Base-by-base conservation (phyloP, 1,140 invertebrate species). In the Drosophila eugracilis region DNA sequence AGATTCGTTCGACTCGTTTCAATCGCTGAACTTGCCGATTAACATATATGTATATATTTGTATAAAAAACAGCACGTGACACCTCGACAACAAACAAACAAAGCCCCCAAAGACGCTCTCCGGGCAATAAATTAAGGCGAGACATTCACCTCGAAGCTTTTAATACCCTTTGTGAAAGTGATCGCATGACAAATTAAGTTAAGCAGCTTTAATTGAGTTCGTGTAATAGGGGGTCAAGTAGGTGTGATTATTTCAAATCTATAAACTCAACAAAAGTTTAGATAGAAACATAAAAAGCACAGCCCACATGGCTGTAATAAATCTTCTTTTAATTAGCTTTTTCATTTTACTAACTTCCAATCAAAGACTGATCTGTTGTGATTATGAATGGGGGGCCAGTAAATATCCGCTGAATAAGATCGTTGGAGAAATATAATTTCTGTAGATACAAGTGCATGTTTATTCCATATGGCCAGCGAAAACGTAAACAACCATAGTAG, bases 51-150 rank as follows among this genome's bases (percentile, higher is more conserved):
- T n/a, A n/a, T n/a, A n/a, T n/a, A n/a, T n/a, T n/a, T n/a, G n/a
- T n/a, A n/a, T n/a, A n/a, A 36, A 37, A 55, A 30, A 41, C 44
- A 66, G 76, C 75, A 78, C 76, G 76, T 78, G 75, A 78, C 52
- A 50, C 26, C 44, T 69, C 39, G 36, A 19, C 30, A 55, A 45
- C 54, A n/a, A n/a, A n/a, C 34, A 65, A 53, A 65, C 47, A 58
- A 78, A 48, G 47, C 21, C 12, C 1, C 12, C 30, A 47, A 6
- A 63, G 44, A 41, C 49, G 30, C 26, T 57, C 9, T 41, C 48
- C 10, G 55, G 30, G 57, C 42, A 58, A 32, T 34, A 74, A 54
- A 57, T 24, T 34, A 41, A 34, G 9, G 24, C 21, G 32, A 65
- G n/a, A 21, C 52, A 42, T 21, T 57, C 26, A 52, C 32, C 30